Percentiles rank a stretch among this genome's conserved stretches.
These are phyloP conservation scores for Glaucidium brasilianum DNA, from an alignment of 2,113 vertebrate genomes.

Conservation along the genomic window DNA sequence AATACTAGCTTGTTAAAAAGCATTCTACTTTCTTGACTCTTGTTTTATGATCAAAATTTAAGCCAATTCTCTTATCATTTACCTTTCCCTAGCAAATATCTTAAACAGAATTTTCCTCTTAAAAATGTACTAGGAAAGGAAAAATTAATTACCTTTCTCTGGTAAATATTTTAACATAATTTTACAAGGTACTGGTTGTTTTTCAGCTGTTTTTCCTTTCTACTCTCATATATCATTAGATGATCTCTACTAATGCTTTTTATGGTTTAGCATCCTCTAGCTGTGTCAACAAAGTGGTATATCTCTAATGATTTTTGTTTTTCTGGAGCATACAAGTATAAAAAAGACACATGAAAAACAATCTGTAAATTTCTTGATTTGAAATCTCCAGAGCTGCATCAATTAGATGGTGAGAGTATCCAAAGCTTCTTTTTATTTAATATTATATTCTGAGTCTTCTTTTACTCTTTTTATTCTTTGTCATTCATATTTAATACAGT, in stretches of 20 bases:
- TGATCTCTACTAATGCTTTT: background rate
- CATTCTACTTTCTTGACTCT: background rate
- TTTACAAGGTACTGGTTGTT: background rate
- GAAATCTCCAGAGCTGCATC: constrained; percentile 34
- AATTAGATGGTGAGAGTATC: constrained; percentile 34
- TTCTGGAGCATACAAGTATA: constrained; percentile 22
- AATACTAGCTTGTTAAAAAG: background rate
- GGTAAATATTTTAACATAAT: constrained; percentile 31
- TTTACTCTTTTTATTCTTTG: background rate
- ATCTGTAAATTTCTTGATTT: constrained; percentile 42
- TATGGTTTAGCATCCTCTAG: constrained; percentile 41
- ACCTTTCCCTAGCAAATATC: background rate
- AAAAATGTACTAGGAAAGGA: background rate
- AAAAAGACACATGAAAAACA: background rate
- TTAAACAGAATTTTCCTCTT: background rate
- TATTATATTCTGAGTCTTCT: background rate
- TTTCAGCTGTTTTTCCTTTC: constrained; percentile 43
- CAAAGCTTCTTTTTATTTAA: background rate
- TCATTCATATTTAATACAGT: background rate
- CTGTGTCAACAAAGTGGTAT: constrained; percentile 34
- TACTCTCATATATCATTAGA: constrained; percentile 9
- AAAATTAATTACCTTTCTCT: background rate
- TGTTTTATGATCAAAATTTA: background rate
- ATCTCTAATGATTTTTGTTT: constrained; percentile 16
- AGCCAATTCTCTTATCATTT: background rate